These are phyloP conservation scores for Thereva nobilitata DNA, from an alignment of 2,888 invertebrate species.

Conservation along the genomic window DNA sequence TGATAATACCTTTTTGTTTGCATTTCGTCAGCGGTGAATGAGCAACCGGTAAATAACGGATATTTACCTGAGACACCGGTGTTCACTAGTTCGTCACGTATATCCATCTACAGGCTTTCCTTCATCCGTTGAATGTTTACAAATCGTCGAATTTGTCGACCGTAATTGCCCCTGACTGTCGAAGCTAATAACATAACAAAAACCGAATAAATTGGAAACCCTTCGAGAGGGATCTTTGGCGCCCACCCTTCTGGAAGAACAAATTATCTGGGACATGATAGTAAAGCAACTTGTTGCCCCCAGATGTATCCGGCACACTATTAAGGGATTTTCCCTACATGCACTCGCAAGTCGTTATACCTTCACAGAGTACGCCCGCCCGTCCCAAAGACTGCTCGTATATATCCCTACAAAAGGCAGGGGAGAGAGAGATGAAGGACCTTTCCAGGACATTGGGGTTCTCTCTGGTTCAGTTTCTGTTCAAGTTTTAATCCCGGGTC, in stretches of 20 bases:
- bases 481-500: conserved; percentile 28
- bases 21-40: too few relatives aligned
- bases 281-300: conserved; percentile 24
- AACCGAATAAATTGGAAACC: conserved; percentile 15
- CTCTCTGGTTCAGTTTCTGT: background rate
- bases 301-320: background rate
- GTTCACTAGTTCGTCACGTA: too few relatives aligned
- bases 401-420: background rate
- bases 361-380: background rate
- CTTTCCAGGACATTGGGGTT: background rate
- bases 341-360: conserved; percentile 4
- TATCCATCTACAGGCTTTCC: too few relatives aligned
- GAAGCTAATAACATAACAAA: conserved; percentile 20
- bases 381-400: background rate
- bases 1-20: too few relatives aligned
- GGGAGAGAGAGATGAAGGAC: conserved; percentile 10
- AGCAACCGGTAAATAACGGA: too few relatives aligned
- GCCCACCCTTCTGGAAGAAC: too few relatives aligned
- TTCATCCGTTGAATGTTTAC: conserved; percentile 8
- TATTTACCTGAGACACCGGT: too few relatives aligned
- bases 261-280: background rate
- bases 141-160: conserved; percentile 27
- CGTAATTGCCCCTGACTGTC: conserved; percentile 2
- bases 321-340: conserved; percentile 10
- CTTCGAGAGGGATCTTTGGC: background rate